Evolutionary conservation across 2,113 vertebrate genomes (phyloP).

Genomic region (Notothenia rossii): DNA sequence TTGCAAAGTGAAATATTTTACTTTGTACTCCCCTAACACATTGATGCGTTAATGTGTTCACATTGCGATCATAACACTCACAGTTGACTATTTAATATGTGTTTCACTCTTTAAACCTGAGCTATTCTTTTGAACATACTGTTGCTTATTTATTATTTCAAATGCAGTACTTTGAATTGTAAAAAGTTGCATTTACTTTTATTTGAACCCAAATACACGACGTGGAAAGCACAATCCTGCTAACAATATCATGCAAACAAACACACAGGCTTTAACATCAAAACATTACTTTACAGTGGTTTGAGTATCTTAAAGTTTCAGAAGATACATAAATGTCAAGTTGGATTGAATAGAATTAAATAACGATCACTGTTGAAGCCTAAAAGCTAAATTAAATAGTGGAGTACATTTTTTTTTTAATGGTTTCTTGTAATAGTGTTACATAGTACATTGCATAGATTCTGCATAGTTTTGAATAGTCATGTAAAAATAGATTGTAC

Average conservation of each 20-base stretch:
- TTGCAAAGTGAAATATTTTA: background rate
- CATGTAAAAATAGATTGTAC: background rate
- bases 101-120: background rate
- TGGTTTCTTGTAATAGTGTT: no score
- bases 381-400: background rate
- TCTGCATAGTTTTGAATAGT: no score
- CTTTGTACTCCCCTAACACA: background rate
- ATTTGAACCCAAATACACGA: background rate
- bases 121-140: background rate
- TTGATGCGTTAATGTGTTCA: background rate
- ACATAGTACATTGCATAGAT: no score
- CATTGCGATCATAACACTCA: background rate
- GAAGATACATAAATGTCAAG: background rate
- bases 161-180: no score
- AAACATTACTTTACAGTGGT: background rate
- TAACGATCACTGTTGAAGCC: background rate
- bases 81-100: background rate
- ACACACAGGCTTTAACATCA: background rate
- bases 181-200: no score
- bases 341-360: background rate
- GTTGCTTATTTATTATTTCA: no score
- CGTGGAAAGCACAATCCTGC: no score
- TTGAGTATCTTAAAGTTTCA: background rate
- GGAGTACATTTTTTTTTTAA: no score
- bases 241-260: no score